Percentiles rank a stretch among this genome's conserved stretches.
Evolutionary conservation across 2,797 vertebrate genomes (phyloP).

Genomic region (Pogoniulus pusillus): DNA sequence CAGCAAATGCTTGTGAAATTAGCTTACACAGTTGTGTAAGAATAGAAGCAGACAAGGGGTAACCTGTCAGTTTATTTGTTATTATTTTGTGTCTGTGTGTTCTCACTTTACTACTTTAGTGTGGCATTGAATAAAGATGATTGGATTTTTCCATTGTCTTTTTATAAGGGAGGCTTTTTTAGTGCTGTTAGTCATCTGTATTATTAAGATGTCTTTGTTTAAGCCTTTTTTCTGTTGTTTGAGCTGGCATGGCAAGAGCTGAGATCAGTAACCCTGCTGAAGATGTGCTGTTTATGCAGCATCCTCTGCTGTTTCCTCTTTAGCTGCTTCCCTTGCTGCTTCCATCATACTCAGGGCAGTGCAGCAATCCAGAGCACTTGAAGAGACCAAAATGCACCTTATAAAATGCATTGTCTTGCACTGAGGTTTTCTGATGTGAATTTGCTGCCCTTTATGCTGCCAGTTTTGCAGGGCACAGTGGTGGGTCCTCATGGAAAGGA

Average conservation of each 20-base stretch:
- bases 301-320: background rate
- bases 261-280: background rate
- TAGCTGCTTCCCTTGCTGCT: background rate
- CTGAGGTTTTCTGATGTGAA: background rate
- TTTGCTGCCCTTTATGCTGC: background rate
- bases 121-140: background rate
- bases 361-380: background rate
- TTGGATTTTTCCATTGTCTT: background rate
- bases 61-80: background rate
- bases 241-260: background rate
- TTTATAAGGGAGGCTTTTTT: background rate
- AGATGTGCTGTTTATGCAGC: background rate
- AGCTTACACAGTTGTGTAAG: background rate
- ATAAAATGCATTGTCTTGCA: background rate
- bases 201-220: background rate
- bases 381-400: background rate
- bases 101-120: background rate
- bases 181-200: background rate
- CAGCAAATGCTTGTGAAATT: background rate
- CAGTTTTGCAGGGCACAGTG: background rate
- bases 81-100: background rate
- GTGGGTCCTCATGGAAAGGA: accelerated
- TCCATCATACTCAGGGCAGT: accelerated
- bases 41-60: background rate
- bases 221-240: background rate